Conservation (phyloP, 2,888 invertebrate species). For the Archips xylosteana region DNA sequence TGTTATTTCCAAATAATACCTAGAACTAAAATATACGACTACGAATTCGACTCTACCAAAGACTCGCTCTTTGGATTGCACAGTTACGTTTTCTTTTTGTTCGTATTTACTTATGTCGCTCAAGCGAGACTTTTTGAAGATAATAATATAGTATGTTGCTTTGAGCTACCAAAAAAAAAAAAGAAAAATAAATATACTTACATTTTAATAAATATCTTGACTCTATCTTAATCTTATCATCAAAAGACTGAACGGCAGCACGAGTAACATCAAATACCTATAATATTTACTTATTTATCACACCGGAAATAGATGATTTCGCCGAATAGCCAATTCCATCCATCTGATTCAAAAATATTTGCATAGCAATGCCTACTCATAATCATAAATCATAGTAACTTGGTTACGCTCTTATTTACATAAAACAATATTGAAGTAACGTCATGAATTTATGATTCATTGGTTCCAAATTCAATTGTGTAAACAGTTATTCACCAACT, state of each 20-base stretch:
- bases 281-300: neutral
- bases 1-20: no score
- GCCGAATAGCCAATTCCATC: neutral
- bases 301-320: conserved; percentile 15
- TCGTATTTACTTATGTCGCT: no score
- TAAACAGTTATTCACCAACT: conserved; percentile 25
- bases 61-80: no score
- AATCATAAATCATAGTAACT: conserved; percentile 1
- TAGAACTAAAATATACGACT: no score
- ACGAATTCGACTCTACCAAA: no score
- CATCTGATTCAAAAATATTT: neutral
- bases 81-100: no score
- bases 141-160: no score
- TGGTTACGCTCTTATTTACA: conserved; percentile 23
- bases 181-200: neutral
- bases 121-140: no score
- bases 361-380: conserved; percentile 18
- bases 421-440: conserved; percentile 41
- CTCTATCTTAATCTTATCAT: conserved; percentile 4
- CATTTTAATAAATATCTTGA: neutral
- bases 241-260: neutral
- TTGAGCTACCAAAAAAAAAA: neutral
- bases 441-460: conserved; percentile 39
- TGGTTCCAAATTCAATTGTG: conserved; percentile 10
- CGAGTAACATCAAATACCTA: neutral